These are phyloP conservation scores for Tetramorium parvispinum DNA, from an alignment of 1,140 invertebrate species.

Conservation along the genomic window DNA sequence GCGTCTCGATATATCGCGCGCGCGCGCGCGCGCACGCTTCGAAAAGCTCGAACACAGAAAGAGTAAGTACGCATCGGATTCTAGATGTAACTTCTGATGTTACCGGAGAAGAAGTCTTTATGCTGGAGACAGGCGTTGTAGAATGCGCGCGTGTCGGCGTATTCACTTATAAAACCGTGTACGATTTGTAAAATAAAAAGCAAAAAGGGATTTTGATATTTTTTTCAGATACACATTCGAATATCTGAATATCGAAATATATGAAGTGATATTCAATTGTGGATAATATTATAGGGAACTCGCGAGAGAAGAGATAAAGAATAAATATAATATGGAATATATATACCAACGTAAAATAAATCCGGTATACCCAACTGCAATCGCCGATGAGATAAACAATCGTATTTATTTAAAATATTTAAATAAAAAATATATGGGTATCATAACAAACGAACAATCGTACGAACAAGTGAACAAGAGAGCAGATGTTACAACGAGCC, in stretches of 20 bases:
- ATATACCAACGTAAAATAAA: constrained; percentile 3
- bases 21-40: background rate
- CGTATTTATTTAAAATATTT: constrained; percentile 45
- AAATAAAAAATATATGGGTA: constrained; percentile 37
- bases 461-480: background rate
- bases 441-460: background rate
- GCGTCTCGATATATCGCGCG: background rate
- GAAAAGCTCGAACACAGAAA: constrained; percentile 1
- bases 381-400: constrained; percentile 24
- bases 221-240: background rate
- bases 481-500: background rate
- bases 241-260: background rate
- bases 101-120: background rate
- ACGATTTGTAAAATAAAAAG: constrained; percentile 6
- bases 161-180: background rate
- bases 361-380: constrained; percentile 13
- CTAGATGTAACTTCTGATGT: background rate
- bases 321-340: constrained; percentile 20
- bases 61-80: constrained; percentile 2
- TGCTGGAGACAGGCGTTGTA: background rate
- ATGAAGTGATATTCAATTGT: constrained; percentile 14
- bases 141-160: background rate
- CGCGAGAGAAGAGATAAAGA: background rate
- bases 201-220: background rate
- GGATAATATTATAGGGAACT: background rate